These are phyloP conservation scores for Haliclona indistincta DNA, from an alignment of 37 sponge, comb jelly and placozoan species.

Conservation along the genomic window DNA sequence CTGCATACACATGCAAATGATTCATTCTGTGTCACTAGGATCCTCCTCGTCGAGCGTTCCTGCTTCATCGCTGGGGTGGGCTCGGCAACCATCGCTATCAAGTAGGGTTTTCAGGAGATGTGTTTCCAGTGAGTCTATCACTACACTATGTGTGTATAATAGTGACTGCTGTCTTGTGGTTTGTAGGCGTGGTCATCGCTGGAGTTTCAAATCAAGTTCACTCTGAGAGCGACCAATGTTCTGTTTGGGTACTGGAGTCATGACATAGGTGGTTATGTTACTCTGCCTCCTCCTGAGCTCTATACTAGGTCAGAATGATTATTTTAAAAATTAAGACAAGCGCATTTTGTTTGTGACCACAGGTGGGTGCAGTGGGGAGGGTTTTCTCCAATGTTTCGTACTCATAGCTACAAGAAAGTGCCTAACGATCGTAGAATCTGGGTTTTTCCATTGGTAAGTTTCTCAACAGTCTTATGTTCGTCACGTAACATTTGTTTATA, in stretches of 20 bases:
- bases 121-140: conserved; percentile 55
- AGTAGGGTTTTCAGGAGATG: conserved; percentile 81
- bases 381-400: conserved; percentile 80
- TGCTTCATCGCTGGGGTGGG: conserved; percentile 78
- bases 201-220: conserved; percentile 75
- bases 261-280: conserved; percentile 73
- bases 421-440: conserved; percentile 59
- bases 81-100: conserved; percentile 84
- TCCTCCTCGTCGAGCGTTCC: conserved; percentile 32
- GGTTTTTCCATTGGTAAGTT: conserved; percentile 64
- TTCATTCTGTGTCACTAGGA: too few species aligned
- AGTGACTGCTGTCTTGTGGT: too few species aligned
- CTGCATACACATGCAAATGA: too few species aligned
- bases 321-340: too few species aligned
- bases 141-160: neutral
- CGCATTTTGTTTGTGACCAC: too few species aligned
- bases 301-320: conserved; percentile 43
- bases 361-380: conserved; percentile 85
- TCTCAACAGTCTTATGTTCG: too few species aligned
- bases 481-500: too few species aligned
- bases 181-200: conserved; percentile 72
- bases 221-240: conserved; percentile 73
- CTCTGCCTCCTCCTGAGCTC: conserved; percentile 63
- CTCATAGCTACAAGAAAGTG: conserved; percentile 67
- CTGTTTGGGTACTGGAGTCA: conserved; percentile 84